A percentile compares a stretch with the other conserved stretches of the same genome.
phyloP scores from a whole-genome alignment of 2,797 vertebrate genomes.

The Coracias cyanogaster region DNA sequence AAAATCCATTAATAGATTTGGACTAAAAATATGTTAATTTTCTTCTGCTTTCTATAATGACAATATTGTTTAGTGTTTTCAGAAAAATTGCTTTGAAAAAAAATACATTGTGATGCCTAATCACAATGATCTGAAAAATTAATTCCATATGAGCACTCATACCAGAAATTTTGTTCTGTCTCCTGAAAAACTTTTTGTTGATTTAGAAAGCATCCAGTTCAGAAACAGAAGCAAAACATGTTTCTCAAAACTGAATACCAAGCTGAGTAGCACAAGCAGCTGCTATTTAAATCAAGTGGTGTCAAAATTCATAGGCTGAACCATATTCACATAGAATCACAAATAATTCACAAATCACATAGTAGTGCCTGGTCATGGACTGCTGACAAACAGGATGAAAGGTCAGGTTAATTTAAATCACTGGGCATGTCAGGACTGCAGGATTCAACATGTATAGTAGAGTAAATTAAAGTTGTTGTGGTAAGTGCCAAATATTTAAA shows the following conservation, averaged over 20 bases:
- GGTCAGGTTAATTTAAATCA: constrained; percentile 1
- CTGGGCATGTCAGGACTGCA: not conserved
- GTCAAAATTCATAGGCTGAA: constrained; percentile 30
- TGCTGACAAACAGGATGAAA: constrained; percentile 11
- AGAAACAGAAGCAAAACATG: not conserved
- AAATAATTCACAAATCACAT: constrained; percentile 40
- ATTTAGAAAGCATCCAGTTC: not conserved
- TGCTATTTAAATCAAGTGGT: not conserved
- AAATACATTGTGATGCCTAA: not conserved
- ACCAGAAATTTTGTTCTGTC: not conserved
- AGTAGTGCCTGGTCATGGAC: not conserved
- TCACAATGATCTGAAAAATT: not conserved
- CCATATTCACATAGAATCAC: not conserved
- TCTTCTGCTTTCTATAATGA: not conserved
- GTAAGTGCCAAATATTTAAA: not conserved
- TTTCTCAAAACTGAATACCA: not conserved
- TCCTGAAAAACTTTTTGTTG: not conserved
- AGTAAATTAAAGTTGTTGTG: not conserved
- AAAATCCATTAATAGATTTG: not conserved
- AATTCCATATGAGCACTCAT: not conserved
- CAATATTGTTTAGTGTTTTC: not conserved
- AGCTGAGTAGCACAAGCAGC: not conserved
- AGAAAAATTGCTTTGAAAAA: not conserved
- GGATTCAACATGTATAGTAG: not conserved
- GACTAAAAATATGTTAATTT: not conserved